These are phyloP conservation scores for Sorex maritimensis DNA, from an alignment of 2,797 vertebrate genomes.

Conservation along the genomic window DNA sequence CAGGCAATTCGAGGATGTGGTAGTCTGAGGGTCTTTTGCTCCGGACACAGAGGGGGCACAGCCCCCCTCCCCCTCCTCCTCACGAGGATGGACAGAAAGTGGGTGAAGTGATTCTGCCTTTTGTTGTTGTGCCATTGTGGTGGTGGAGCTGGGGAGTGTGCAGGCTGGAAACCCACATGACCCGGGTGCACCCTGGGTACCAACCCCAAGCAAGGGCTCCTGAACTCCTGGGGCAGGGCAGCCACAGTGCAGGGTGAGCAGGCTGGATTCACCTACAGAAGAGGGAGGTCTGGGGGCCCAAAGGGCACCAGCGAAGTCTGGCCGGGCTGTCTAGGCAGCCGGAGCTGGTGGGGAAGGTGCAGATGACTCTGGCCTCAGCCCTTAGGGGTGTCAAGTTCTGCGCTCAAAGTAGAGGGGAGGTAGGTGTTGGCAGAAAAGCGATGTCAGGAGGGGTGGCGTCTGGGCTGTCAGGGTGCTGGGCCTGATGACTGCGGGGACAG, in stretches of 20 bases:
- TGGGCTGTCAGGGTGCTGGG: not conserved
- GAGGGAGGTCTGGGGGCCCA: too few species aligned
- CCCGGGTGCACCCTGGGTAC: not conserved
- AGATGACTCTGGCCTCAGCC: too few species aligned
- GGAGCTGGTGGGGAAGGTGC: too few species aligned
- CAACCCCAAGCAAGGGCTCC: not conserved
- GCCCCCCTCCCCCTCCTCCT: not conserved
- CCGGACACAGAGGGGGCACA: not conserved
- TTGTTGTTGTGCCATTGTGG: constrained; percentile 34
- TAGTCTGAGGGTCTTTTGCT: not conserved
- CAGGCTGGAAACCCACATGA: not conserved
- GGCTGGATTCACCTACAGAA: too few species aligned
- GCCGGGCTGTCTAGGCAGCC: not conserved
- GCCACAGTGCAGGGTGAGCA: not conserved
- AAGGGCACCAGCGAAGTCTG: too few species aligned
- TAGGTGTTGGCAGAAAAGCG: too few species aligned
- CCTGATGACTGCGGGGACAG: not conserved
- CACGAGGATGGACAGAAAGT: not conserved
- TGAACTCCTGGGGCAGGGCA: not conserved
- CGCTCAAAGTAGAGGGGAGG: too few species aligned
- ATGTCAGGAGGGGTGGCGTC: too few species aligned
- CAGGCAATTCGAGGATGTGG: not conserved
- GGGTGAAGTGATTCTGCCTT: constrained; percentile 5
- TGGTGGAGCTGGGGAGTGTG: not conserved
- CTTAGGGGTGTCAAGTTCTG: too few species aligned